Evolutionary conservation across 2,888 invertebrate species (phyloP).

Genomic region (Sphinx pinastri): DNA sequence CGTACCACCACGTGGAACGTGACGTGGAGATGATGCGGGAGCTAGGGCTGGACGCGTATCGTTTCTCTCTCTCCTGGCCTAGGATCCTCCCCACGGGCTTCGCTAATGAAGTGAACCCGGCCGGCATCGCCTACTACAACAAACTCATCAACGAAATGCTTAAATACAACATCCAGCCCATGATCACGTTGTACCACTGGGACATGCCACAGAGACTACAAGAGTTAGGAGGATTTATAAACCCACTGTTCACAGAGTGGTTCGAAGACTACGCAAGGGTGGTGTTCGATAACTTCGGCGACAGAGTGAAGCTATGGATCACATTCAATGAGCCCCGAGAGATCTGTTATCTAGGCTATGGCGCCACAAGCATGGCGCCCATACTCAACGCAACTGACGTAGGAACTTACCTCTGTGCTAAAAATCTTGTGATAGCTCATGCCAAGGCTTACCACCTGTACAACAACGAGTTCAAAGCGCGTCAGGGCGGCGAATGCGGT

Average conservation of each 20-base stretch:
- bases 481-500: conserved; percentile 55
- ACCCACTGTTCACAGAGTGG: conserved; percentile 67
- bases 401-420: conserved; percentile 75
- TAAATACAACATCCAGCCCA: conserved; percentile 56
- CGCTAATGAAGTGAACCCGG: conserved; percentile 61
- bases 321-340: conserved; percentile 83
- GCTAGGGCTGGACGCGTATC: conserved; percentile 73
- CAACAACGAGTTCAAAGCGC: conserved; percentile 54
- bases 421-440: conserved; percentile 80
- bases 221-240: conserved; percentile 49
- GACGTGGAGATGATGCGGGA: conserved; percentile 72
- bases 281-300: conserved; percentile 69
- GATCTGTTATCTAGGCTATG: conserved; percentile 71
- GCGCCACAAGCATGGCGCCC: conserved; percentile 52
- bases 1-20: conserved; percentile 76
- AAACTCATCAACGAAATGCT: conserved; percentile 78
- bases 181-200: conserved; percentile 44
- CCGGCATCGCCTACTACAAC: conserved; percentile 79
- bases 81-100: conserved; percentile 59
- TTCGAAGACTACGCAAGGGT: conserved; percentile 77
- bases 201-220: conserved; percentile 44
- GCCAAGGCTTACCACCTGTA: conserved; percentile 68
- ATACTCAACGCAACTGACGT: conserved; percentile 63
- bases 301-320: conserved; percentile 79
- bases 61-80: conserved; percentile 85